These are phyloP conservation scores for Hiodon alosoides DNA, from an alignment of 2,113 vertebrate species.

Conservation along the genomic window DNA sequence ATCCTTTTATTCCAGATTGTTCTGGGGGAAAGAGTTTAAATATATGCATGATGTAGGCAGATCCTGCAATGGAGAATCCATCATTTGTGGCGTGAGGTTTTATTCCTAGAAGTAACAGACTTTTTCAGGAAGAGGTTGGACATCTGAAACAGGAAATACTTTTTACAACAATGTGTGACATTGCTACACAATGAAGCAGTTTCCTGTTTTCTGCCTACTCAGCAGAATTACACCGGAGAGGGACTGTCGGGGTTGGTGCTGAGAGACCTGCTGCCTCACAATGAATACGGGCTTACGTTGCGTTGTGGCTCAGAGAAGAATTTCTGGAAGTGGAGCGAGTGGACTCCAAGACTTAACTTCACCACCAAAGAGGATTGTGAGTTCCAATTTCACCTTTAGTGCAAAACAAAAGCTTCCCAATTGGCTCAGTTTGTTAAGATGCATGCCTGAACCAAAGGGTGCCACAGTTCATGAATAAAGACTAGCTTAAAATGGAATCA, in stretches of 20 bases:
- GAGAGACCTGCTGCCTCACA: constrained; percentile 36
- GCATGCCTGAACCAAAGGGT: not conserved
- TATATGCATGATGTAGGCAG: no score
- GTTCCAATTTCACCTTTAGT: constrained; percentile 13
- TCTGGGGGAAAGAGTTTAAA: no score
- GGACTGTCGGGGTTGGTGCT: constrained; percentile 25
- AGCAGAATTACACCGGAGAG: constrained; percentile 26
- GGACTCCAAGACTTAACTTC: constrained; percentile 36
- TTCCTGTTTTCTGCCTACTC: not conserved
- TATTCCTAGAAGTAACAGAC: no score
- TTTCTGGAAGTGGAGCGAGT: constrained; percentile 56
- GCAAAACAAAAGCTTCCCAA: not conserved
- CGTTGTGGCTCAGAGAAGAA: constrained; percentile 40
- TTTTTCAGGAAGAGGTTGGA: not conserved
- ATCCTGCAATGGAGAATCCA: no score
- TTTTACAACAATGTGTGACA: no score
- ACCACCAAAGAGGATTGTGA: constrained; percentile 47
- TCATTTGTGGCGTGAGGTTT: no score
- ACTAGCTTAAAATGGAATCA: no score
- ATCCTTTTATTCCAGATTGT: no score
- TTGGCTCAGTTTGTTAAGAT: no score
- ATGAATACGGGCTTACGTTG: constrained; percentile 27
- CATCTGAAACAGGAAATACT: no score
- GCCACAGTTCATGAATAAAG: not conserved
- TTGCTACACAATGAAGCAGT: no score